Percentiles rank a stretch among this genome's conserved stretches.
These are phyloP conservation scores for Kryphioiulus occultus DNA, from an alignment of 2,888 invertebrate species.

Conservation along the genomic window DNA sequence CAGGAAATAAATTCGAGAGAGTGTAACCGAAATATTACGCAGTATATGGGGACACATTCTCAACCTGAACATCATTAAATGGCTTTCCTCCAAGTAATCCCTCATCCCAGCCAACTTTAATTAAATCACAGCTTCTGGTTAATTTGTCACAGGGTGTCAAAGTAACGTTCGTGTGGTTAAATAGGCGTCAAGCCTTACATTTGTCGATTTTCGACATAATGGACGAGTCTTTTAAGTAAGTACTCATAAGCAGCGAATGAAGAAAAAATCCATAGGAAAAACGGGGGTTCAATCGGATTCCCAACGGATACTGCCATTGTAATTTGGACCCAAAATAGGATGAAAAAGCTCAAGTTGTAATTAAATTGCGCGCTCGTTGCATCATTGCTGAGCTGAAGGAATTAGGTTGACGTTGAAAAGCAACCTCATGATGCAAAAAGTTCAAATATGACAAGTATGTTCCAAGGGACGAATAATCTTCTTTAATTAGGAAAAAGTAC, in stretches of 20 bases:
- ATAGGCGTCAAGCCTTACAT: not conserved
- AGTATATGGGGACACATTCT: not conserved
- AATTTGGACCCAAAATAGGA: not conserved
- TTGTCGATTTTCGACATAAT: constrained; percentile 23
- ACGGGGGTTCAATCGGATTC: not conserved
- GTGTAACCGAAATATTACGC: not conserved
- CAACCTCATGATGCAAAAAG: too few species aligned
- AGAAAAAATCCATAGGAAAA: not conserved
- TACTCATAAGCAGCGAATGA: not conserved
- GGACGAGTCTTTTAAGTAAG: constrained; percentile 1
- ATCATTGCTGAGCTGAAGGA: not conserved
- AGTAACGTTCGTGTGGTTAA: not conserved
- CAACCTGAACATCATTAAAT: not conserved
- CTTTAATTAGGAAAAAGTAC: too few species aligned
- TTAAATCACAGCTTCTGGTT: constrained; percentile 23
- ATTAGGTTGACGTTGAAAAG: too few species aligned
- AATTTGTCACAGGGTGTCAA: not conserved
- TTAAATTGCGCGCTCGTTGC: not conserved
- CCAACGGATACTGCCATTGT: not conserved
- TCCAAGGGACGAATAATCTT: too few species aligned
- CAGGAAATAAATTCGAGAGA: not conserved
- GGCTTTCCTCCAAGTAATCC: not conserved
- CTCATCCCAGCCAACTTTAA: constrained; percentile 10
- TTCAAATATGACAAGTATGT: too few species aligned
- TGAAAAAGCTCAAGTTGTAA: not conserved